Conservation (phyloP, 2,113 vertebrate species). For the Plecotus auritus region DNA sequence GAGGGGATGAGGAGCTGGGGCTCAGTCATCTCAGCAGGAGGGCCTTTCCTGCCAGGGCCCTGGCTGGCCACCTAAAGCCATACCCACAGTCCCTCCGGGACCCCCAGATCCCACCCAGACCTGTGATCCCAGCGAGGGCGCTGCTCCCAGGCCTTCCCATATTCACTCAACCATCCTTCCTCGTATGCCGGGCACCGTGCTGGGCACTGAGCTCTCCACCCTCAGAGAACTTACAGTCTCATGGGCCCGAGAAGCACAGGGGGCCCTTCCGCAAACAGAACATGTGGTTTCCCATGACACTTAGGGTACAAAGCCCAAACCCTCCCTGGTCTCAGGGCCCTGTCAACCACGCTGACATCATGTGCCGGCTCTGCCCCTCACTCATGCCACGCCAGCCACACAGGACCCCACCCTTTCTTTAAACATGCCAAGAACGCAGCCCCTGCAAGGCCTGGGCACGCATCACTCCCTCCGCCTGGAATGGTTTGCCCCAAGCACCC, state of each 20-base stretch:
- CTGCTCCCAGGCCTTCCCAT: neutral
- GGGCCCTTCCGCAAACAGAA: neutral
- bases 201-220: neutral
- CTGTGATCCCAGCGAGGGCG: neutral
- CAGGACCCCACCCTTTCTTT: neutral
- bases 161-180: neutral
- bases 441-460: neutral
- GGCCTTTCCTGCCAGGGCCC: neutral
- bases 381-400: neutral
- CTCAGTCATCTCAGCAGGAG: neutral
- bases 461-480: neutral
- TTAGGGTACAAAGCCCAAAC: neutral
- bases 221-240: neutral
- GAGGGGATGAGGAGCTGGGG: neutral
- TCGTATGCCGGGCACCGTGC: accelerated
- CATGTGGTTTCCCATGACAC: neutral
- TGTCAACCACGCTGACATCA: neutral
- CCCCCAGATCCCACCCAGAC: neutral
- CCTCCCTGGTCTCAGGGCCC: neutral
- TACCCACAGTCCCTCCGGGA: neutral
- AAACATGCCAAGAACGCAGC: neutral
- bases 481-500: neutral
- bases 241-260: too few species aligned
- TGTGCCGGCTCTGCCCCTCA: neutral
- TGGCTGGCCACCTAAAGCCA: neutral